A percentile compares a stretch with the other conserved stretches of the same genome.
phyloP scores from a whole-genome alignment of 2,797 vertebrate species.

The Chromobotia macracanthus region DNA sequence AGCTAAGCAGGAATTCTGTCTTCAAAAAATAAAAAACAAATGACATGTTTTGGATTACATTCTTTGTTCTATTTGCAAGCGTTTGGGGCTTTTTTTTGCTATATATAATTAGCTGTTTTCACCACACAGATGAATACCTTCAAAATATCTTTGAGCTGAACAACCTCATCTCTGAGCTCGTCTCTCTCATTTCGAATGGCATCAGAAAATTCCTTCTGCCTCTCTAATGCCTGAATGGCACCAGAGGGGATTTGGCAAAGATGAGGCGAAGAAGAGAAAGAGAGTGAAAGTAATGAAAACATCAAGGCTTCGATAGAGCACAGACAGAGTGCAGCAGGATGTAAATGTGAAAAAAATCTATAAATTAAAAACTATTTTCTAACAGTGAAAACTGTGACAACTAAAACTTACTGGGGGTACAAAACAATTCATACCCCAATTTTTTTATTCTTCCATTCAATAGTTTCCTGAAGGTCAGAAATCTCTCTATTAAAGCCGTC shows the following conservation, averaged over 20 bases:
- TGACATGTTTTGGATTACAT: not conserved
- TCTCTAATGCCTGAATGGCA: constrained; percentile 90
- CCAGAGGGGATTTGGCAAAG: constrained; percentile 50
- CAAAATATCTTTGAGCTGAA: constrained; percentile 87
- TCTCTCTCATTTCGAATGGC: constrained; percentile 91
- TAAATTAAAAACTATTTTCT: not conserved
- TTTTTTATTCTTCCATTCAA: constrained; percentile 99
- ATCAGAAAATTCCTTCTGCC: constrained; percentile 97
- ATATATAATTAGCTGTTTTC: not conserved
- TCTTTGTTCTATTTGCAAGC: too few relatives aligned
- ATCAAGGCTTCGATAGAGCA: constrained; percentile 40
- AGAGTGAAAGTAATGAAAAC: constrained; percentile 40
- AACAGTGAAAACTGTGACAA: not conserved
- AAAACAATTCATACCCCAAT: constrained; percentile 85
- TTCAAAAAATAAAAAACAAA: not conserved
- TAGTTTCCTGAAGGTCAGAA: constrained; percentile 93
- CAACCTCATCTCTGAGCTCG: constrained; percentile 92
- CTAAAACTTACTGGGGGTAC: not conserved
- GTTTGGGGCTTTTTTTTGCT: too few relatives aligned
- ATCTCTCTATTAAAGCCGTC: constrained; percentile 88
- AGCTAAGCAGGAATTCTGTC: not conserved
- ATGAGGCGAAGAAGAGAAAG: constrained; percentile 51
- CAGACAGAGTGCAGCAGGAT: constrained; percentile 25
- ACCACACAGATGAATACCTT: constrained; percentile 83
- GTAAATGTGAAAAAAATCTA: not conserved